phyloP scores from a whole-genome alignment of 2,888 invertebrate genomes.

The Plagiodera versicolora region DNA sequence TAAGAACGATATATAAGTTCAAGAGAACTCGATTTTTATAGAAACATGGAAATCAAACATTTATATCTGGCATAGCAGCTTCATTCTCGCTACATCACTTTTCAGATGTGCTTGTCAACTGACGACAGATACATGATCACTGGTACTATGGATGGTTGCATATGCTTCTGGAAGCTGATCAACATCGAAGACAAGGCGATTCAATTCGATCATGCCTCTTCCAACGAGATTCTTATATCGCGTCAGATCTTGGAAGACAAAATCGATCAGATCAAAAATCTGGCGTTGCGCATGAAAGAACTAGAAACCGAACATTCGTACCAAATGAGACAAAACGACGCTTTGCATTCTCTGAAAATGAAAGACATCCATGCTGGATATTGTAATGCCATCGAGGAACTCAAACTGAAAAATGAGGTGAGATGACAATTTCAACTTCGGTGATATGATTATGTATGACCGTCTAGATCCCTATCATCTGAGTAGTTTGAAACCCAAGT shows the following conservation, averaged over 20 bases:
- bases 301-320: constrained; percentile 86
- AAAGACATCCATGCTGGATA: constrained; percentile 83
- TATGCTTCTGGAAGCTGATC: constrained; percentile 83
- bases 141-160: constrained; percentile 73
- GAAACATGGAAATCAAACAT: too few species aligned
- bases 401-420: constrained; percentile 72
- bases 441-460: too few species aligned
- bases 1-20: too few species aligned
- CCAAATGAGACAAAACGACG: constrained; percentile 78
- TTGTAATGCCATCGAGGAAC: constrained; percentile 76
- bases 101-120: constrained; percentile 68
- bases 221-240: constrained; percentile 82
- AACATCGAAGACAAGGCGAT: constrained; percentile 73
- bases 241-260: constrained; percentile 79
- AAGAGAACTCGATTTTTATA: too few species aligned
- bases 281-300: constrained; percentile 76
- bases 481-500: too few species aligned
- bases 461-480: too few species aligned
- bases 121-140: constrained; percentile 79
- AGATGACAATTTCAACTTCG: too few species aligned
- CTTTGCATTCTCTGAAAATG: constrained; percentile 76
- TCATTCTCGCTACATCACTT: too few species aligned
- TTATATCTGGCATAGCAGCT: too few species aligned
- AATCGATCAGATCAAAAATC: constrained; percentile 66
- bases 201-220: constrained; percentile 71